A percentile compares a stretch with the other conserved stretches of the same genome.
These are phyloP conservation scores for Macropus fuliginosus DNA, from an alignment of 2,797 vertebrate genomes.

Conservation along the genomic window DNA sequence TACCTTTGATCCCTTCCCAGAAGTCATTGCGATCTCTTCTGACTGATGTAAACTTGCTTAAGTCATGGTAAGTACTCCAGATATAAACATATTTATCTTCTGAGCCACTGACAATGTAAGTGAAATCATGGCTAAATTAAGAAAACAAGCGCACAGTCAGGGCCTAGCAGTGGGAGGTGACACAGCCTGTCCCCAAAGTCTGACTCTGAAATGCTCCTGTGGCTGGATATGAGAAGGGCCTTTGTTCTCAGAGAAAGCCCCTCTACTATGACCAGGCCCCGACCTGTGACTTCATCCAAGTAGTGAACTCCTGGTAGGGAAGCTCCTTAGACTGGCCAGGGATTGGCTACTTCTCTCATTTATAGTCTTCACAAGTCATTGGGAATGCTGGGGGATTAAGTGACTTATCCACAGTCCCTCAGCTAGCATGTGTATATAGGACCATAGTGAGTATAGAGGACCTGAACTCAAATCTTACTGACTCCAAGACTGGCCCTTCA, in stretches of 20 bases:
- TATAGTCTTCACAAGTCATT: background rate
- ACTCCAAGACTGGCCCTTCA: background rate
- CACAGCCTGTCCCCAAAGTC: background rate
- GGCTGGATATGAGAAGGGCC: background rate
- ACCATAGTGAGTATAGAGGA: background rate
- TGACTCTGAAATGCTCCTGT: background rate
- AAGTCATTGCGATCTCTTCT: conserved; percentile 99
- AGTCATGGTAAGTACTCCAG: conserved; percentile 99
- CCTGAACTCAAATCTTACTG: background rate
- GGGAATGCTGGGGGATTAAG: background rate
- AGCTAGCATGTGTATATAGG: background rate
- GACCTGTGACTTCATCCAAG: background rate
- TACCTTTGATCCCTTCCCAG: conserved; percentile 99
- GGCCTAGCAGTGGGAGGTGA: background rate
- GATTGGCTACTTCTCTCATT: background rate
- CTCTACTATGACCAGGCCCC: background rate
- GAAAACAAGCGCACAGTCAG: background rate
- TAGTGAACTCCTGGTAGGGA: background rate
- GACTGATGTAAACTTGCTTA: conserved; percentile 99
- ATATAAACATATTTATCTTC: conserved; percentile 99
- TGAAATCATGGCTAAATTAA: conserved; percentile 94
- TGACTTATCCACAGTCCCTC: background rate
- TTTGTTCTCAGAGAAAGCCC: background rate
- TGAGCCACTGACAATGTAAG: conserved; percentile 98
- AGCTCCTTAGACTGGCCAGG: background rate